phyloP scores from a whole-genome alignment of 2,888 invertebrate species.

The Hedychridium roseum region DNA sequence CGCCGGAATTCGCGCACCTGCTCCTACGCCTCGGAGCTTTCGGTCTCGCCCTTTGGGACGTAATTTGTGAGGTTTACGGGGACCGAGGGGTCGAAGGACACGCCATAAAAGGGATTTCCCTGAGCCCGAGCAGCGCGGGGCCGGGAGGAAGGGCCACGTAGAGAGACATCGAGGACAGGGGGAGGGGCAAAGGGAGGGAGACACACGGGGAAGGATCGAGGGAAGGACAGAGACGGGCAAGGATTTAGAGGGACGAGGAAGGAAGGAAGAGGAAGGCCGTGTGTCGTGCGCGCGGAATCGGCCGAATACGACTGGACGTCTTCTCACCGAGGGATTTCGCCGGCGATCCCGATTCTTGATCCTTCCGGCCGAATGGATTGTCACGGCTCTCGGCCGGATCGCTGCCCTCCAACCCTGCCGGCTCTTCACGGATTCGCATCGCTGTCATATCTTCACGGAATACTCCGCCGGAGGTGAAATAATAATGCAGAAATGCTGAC shows the following conservation, averaged over 20 bases:
- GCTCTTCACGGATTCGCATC: slow-evolving; percentile 20
- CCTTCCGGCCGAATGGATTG: slow-evolving; percentile 38
- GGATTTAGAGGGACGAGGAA: no score
- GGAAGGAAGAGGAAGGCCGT: no score
- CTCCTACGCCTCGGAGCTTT: slow-evolving; percentile 29
- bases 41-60: slow-evolving; percentile 33
- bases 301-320: slow-evolving; percentile 15
- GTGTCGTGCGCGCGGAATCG: no score
- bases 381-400: slow-evolving; percentile 21
- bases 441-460: slow-evolving; percentile 19
- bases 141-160: no score
- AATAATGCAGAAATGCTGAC: slow-evolving; percentile 9
- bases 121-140: slow-evolving; percentile 13
- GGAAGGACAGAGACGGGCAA: no score
- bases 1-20: slow-evolving; percentile 42
- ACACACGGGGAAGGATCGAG: slow-evolving; percentile 10
- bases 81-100: slow-evolving; percentile 41
- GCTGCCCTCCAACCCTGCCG: slow-evolving; percentile 22
- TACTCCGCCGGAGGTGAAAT: slow-evolving; percentile 1
- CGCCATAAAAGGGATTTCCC: slow-evolving; percentile 42
- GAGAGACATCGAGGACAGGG: no score
- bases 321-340: slow-evolving; percentile 29
- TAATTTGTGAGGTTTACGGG: slow-evolving; percentile 46
- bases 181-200: slow-evolving; percentile 8
- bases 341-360: slow-evolving; percentile 34